Conservation (phyloP, 2,797 vertebrate genomes). For the Pristis pectinata region DNA sequence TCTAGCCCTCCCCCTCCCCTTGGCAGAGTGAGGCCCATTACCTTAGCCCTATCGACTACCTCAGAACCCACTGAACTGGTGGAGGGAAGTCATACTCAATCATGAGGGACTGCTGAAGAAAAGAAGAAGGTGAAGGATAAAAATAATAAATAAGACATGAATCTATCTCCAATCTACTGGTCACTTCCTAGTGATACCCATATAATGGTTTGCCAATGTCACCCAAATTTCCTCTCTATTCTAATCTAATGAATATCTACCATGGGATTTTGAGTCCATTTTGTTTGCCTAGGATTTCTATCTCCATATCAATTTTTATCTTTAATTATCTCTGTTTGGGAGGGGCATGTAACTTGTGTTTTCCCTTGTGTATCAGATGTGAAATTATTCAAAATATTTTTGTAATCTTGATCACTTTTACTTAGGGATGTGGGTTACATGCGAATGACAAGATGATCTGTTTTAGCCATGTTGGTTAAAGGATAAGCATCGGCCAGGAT, state of each 20-base stretch:
- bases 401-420: background rate
- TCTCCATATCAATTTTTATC: background rate
- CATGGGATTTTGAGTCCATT: background rate
- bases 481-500: background rate
- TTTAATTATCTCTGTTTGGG: background rate
- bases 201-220: background rate
- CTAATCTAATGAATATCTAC: background rate
- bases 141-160: no score
- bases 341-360: background rate
- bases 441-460: background rate
- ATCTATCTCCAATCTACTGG: background rate
- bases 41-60: background rate
- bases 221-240: background rate
- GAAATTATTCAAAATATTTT: no score
- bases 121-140: no score
- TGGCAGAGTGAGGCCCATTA: background rate
- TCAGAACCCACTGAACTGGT: no score
- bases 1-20: no score
- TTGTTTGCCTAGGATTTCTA: background rate
- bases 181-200: background rate
- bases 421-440: background rate
- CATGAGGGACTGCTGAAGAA: no score
- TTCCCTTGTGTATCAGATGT: background rate
- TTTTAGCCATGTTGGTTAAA: background rate
- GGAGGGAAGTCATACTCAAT: no score